Evolutionary conservation across 2,113 vertebrate genomes (phyloP).

Genomic region (Prunella himalayana): DNA sequence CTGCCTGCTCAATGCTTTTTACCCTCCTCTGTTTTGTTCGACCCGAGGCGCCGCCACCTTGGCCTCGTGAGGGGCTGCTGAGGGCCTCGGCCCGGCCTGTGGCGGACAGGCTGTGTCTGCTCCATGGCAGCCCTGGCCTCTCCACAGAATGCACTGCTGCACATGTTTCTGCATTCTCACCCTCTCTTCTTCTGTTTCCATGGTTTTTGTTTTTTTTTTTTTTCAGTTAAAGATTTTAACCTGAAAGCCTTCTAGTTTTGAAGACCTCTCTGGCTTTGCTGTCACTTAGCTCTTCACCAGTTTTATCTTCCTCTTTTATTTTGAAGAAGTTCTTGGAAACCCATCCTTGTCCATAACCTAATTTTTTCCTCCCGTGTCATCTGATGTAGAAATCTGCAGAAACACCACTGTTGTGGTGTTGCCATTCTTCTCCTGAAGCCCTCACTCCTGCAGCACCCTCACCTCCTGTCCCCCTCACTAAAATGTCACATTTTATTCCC

Average conservation of each 20-base stretch:
- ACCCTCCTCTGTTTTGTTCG: not conserved
- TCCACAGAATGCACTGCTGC: not conserved
- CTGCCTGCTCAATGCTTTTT: fast-evolving
- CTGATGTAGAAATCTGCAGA: not conserved
- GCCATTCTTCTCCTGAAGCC: not conserved
- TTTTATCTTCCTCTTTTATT: not conserved
- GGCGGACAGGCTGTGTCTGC: fast-evolving
- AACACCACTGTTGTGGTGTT: not conserved
- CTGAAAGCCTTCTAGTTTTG: not conserved
- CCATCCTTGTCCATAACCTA: not conserved
- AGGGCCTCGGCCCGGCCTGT: not conserved
- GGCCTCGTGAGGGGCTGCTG: not conserved
- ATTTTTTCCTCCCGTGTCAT: not conserved
- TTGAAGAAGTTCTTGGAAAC: not conserved
- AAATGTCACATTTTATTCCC: not conserved
- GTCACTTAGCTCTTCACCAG: not conserved
- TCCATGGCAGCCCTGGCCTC: fast-evolving
- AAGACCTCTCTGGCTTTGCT: not conserved
- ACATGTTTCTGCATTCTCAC: not conserved
- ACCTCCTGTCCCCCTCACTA: not conserved
- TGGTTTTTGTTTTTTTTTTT: not conserved
- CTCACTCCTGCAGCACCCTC: not conserved
- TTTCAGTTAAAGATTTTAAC: not conserved
- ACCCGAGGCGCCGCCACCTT: fast-evolving
- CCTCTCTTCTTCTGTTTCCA: not conserved